These are phyloP conservation scores for Megaceryle torquata DNA, from an alignment of 2,113 vertebrate species.

Conservation along the genomic window DNA sequence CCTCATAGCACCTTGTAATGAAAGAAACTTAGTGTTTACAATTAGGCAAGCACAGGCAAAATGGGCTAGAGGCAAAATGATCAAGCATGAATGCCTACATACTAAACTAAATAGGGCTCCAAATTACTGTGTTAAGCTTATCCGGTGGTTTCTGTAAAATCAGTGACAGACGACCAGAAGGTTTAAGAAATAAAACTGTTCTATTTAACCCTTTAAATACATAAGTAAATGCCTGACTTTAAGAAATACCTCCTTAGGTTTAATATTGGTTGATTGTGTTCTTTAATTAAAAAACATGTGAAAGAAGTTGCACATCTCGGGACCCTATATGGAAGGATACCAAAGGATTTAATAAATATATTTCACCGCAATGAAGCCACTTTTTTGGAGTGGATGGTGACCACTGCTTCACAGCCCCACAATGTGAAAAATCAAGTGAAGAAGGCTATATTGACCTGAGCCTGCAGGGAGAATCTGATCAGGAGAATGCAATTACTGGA, in stretches of 20 bases:
- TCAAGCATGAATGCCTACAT: not conserved
- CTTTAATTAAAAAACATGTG: not conserved
- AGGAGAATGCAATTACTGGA: slow-evolving; percentile 4
- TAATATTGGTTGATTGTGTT: not conserved
- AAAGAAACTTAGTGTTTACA: not conserved
- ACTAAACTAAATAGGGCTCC: no score
- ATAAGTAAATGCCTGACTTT: not conserved
- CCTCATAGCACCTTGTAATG: not conserved
- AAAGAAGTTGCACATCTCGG: not conserved
- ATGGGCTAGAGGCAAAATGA: not conserved
- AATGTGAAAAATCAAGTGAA: not conserved
- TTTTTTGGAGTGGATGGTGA: not conserved
- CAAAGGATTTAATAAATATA: not conserved
- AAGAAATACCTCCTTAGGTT: not conserved
- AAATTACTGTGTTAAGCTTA: not conserved
- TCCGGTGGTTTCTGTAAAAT: no score
- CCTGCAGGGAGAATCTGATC: slow-evolving; percentile 1
- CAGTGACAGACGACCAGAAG: not conserved
- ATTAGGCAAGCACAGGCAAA: not conserved
- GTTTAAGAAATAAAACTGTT: not conserved
- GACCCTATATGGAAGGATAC: not conserved
- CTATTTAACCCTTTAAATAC: not conserved
- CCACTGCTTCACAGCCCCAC: not conserved
- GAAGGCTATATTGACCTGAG: not conserved
- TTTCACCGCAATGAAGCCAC: not conserved